Evolutionary conservation across 2,888 invertebrate genomes (phyloP).

Genomic region (Steinernema carpocapsae): DNA sequence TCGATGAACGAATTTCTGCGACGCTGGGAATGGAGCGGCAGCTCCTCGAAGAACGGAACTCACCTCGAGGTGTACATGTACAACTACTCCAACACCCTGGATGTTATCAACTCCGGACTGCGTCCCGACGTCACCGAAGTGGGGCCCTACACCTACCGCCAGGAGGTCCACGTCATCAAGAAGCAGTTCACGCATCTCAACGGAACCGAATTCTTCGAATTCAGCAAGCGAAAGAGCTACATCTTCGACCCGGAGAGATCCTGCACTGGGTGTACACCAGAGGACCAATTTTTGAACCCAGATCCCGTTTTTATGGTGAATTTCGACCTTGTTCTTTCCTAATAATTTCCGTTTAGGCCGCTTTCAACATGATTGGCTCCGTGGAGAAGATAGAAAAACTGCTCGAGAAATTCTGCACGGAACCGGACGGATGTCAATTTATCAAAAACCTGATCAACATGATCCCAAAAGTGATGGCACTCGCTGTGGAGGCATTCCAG

Average conservation of each 20-base stretch:
- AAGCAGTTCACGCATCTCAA: neutral
- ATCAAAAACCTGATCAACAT: neutral
- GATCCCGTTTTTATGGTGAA: slow-evolving; percentile 36
- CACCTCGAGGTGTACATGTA: slow-evolving; percentile 36
- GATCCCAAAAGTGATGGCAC: neutral
- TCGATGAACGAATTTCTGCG: slow-evolving; percentile 21
- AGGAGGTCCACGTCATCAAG: neutral
- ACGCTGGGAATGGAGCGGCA: slow-evolving; percentile 13
- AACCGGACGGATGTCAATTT: neutral
- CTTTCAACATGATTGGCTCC: slow-evolving; percentile 2
- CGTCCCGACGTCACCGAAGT: slow-evolving; percentile 36
- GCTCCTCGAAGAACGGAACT: neutral
- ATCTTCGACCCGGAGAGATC: slow-evolving; percentile 29
- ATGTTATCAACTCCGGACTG: slow-evolving; percentile 32
- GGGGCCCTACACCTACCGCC: slow-evolving; percentile 36
- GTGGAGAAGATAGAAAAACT: neutral
- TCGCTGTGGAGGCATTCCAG: slow-evolving; percentile 6
- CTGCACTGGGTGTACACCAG: slow-evolving; percentile 31
- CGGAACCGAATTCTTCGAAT: slow-evolving; percentile 21
- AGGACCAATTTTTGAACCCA: slow-evolving; percentile 23
- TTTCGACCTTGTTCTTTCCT: neutral
- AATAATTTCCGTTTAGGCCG: too few relatives aligned
- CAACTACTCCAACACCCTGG: slow-evolving; percentile 38
- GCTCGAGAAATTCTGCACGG: neutral
- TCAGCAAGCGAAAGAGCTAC: slow-evolving; percentile 5